Base-by-base conservation (phyloP, 2,888 invertebrate species). In the Chouioia cunea region DNA sequence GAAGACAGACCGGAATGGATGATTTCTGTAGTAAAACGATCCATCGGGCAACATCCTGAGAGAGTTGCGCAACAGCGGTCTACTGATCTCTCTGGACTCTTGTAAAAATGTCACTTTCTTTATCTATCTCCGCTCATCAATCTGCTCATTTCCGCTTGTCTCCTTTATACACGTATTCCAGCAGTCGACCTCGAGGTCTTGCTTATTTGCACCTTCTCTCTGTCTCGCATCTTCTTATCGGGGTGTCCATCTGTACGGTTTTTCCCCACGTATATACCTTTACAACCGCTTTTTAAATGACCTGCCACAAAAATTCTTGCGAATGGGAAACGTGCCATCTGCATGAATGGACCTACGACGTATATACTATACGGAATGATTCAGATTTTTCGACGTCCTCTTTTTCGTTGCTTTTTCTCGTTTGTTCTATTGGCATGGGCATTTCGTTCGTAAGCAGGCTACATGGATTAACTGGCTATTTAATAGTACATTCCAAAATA, bases 41-140 rank as follows among this genome's bases (percentile, higher is more conserved):
- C 27, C 27, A 27, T 27, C 6, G 27, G 6, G 4, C 27, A 27
- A 27, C 27, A 27, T 27, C 27, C 27, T 27, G 27, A 3, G 27
- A 27, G 27, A 27, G 27, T 27, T 27, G 27, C 27, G 27, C 27
- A 27, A 27, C 27, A 27, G 27, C 27, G 27, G 27, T 27, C 27
- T 6, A 27, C 27, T 27, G 27, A 27, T 27, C 27, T 27, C 27
- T 10, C 36, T 14, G 43, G 23, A 48, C 27, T 44, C 48, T 18
- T 2, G 52, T 56, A 70, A 70, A 65, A 70, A 65, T 60, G 65
- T 59, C 54, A 73, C 67, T 73, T 74, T 69, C 54, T 68, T 71
- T 73, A 73, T 62, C 60, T 73, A 53, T 67, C 71, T 65, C 68
- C 60, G 64, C 59, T 60, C 20, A 65, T 65, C 56, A 52, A 57